Evolutionary conservation across 1,140 invertebrate species (phyloP), one percentile per base, ranked within the genome.

Genomic region (Trachelipus rathkii): DNA sequence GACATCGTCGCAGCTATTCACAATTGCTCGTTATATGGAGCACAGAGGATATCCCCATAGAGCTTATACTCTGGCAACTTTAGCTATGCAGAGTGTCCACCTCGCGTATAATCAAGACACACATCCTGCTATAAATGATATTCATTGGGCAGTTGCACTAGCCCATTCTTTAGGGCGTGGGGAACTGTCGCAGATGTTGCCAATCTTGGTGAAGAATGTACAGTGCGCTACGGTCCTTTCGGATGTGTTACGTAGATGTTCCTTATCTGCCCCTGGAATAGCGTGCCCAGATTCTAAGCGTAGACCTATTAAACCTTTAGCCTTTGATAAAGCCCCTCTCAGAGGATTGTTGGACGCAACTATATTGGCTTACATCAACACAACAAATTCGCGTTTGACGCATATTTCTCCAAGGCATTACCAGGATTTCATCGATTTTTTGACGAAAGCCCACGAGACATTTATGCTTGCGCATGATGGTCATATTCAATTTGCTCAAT

Each of bases 341-440:
- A 86, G 91, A 44, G 91, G 91, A 76, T 87, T 95, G 21, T 87
- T 94, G 81, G 87, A 88, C 74, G 87, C 87, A 8, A 91, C 93
- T 15, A 90, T 95, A 66, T 87, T 91, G 9, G 92, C 93, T 0
- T 95, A 93, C 84, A 90, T 93, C 21, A 92, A 92, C 83, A 94
- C 93, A 4, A 93, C 92, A 53, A 92, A 94, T 86, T 93, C 92
- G 9, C 87, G 92, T 45, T 87, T 94, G 9, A 92, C 92, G 66
- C 92, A 94, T 85, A 95, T 95, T 83, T 93, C 91, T 82, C 93
- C 93, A 0, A 85, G 93, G 4, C 93, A 94, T 83, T 95, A 95
- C 82, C 89, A 90, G 15, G 92, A 92, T 84, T 92, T 92, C 83
- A 92, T 92, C 76, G 91, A 91, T 82, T 92, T 92, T 82, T 86